Evolutionary conservation across 2,888 invertebrate genomes (phyloP).

Genomic region (Patella depressa): DNA sequence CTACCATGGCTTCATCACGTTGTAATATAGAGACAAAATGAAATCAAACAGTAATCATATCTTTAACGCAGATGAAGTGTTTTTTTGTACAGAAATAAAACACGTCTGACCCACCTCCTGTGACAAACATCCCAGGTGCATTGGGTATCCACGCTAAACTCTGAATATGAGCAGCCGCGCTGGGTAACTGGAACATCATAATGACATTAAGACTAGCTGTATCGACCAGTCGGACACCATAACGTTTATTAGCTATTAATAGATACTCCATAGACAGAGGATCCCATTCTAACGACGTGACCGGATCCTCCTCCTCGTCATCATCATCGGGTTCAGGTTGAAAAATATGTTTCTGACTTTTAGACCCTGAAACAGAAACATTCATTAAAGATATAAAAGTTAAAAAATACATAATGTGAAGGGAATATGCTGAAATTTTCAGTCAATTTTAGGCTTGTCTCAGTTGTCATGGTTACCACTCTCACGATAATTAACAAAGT

Average conservation of each 20-base stretch:
- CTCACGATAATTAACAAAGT: not conserved
- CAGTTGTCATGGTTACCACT: no score
- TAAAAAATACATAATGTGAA: no score
- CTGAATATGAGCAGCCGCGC: conserved; percentile 67
- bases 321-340: conserved; percentile 55
- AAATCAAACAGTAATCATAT: no score
- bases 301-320: conserved; percentile 51
- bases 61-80: not conserved
- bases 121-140: conserved; percentile 73
- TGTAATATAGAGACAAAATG: no score
- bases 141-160: conserved; percentile 71
- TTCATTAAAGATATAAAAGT: no score
- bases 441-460: no score
- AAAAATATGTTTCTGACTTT: conserved; percentile 51
- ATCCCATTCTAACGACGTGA: conserved; percentile 71
- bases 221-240: conserved; percentile 68
- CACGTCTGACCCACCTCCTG: conserved; percentile 65
- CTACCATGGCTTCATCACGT: no score
- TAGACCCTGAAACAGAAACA: conserved; percentile 42
- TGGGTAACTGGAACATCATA: conserved; percentile 67
- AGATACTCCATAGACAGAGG: conserved; percentile 71
- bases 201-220: conserved; percentile 58
- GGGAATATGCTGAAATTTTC: no score
- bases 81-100: not conserved
- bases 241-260: conserved; percentile 62